Evolutionary conservation across 2,113 vertebrate genomes (phyloP), one percentile per base, ranked within the genome.

Genomic region (Phaetusa simplex): DNA sequence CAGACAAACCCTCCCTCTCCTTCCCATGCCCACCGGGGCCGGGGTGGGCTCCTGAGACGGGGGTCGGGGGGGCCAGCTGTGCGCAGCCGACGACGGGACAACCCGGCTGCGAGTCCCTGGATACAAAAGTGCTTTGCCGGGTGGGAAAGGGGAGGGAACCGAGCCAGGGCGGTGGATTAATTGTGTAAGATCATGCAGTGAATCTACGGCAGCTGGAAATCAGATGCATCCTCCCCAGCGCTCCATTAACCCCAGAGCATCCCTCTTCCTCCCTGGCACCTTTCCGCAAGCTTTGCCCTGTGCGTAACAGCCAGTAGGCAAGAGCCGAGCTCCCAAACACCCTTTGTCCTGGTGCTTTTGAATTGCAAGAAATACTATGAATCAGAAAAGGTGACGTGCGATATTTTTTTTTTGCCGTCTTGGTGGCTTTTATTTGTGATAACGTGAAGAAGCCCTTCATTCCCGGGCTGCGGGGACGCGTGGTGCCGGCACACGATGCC

Each of bases 11-110:
- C 40, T 23, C 56, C 34, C 7, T 18, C 36, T 38, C n/a, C 29
- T 38, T 13, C 6, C 64, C 8, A 0, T 29, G 40, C 9, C 64
- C 5, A 0, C 0, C 0, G 2, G 56, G 55, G 14, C 30, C 16
- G 47, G 12, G 59, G 27, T 1, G 6, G 53, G 29, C 5, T 1
- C 4, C 5, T 5, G 77, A 32, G 77, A 9, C 3, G 22, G 52
- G 18, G 18, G 8, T 8, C 5, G 1, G 1, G 69, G 58, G 14
- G 58, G 14, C 58, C 88, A 86, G 84, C 84, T 93, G 87, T 1
- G 8, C 0, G 1, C 84, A 72, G 85, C 62, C 1, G 12, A 32
- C 1, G 12, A 32, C 0, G 22, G 47, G 36, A 9, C 12, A 2
- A 8, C 23, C 67, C 4, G 0, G 62, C 87, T 84, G 69, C 53